A percentile compares a stretch with the other conserved stretches of the same genome.
phyloP scores from a whole-genome alignment of 1,140 invertebrate genomes.

The Cotesia typhae region DNA sequence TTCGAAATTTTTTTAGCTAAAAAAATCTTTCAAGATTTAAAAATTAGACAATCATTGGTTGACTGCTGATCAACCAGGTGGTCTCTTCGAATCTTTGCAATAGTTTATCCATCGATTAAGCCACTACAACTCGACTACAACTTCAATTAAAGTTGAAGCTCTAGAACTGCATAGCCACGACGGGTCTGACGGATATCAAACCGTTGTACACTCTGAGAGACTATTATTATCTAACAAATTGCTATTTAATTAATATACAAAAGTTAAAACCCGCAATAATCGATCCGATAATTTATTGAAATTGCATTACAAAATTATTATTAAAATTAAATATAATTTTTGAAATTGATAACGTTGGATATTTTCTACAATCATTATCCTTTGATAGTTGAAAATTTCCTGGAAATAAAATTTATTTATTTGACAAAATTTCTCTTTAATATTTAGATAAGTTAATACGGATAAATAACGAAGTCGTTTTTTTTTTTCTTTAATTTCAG shows the following conservation, averaged over 20 bases:
- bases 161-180: constrained; percentile 34
- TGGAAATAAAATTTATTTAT: constrained; percentile 12
- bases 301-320: no score
- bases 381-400: no score
- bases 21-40: constrained; percentile 45
- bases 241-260: constrained; percentile 47
- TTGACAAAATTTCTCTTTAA: not conserved
- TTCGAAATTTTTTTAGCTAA: constrained; percentile 15
- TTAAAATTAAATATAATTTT: no score
- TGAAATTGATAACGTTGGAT: no score
- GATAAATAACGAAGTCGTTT: no score
- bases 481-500: no score
- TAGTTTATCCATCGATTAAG: constrained; percentile 42
- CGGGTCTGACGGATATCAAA: constrained; percentile 25
- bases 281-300: not conserved
- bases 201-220: constrained; percentile 16
- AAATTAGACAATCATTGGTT: constrained; percentile 37
- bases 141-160: not conserved
- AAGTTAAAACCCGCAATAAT: constrained; percentile 31
- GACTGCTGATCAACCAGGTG: constrained; percentile 42
- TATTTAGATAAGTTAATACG: no score
- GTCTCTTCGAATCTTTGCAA: constrained; percentile 36
- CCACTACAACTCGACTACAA: constrained; percentile 37
- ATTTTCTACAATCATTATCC: no score
- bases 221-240: constrained; percentile 39